Evolutionary conservation across 2,113 vertebrate genomes (phyloP), one percentile per base, ranked within the genome.

Genomic region (Symphodus melops): DNA sequence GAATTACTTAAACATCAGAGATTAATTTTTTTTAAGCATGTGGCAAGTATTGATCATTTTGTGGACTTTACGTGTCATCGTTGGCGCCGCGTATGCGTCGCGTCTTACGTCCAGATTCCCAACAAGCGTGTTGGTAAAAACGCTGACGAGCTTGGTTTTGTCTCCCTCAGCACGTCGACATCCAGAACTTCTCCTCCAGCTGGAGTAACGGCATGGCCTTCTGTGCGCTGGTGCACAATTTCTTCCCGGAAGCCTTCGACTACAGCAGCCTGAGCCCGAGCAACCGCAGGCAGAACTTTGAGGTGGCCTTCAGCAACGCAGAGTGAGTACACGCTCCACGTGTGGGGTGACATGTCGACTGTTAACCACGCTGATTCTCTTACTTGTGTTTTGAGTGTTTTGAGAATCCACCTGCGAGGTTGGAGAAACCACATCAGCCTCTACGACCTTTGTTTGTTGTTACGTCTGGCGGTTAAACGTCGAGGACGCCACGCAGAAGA

Each of bases 121-220:
- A 4, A 25, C 25, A 25, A 25, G 25, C 25, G 4, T 25, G 25
- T 25, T 25, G 25, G 9, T 41, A 41, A 33, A 33, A 10, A 41
- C 6, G 39, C 11, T 41, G 39, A 41, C 39, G 11, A 41, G 39
- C 11, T 9, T 9, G 2, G 41, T 65, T 5, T 77, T 44, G 60
- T 57, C 69, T 67, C 62, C 16, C 4, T 1, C 75, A 99, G 98
- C 95, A 99, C 0, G 97, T 99, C 89, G 93, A 97, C 70, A 99
- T 99, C 88, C 97, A 98, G 94, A 99, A 99, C 90, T 99, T 99
- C 87, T 99, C 98, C 1, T 98, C 97, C 71, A 99, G 98, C 75
- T 99, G 98, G 98, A 98, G 97, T 2, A 94, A 99, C 0, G 98
- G 98, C 46, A 97, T 99, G 97, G 98, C 98, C 7, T 99, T 99